These are phyloP conservation scores for Alcedo atthis DNA, from an alignment of 2,797 vertebrate species.

Conservation along the genomic window DNA sequence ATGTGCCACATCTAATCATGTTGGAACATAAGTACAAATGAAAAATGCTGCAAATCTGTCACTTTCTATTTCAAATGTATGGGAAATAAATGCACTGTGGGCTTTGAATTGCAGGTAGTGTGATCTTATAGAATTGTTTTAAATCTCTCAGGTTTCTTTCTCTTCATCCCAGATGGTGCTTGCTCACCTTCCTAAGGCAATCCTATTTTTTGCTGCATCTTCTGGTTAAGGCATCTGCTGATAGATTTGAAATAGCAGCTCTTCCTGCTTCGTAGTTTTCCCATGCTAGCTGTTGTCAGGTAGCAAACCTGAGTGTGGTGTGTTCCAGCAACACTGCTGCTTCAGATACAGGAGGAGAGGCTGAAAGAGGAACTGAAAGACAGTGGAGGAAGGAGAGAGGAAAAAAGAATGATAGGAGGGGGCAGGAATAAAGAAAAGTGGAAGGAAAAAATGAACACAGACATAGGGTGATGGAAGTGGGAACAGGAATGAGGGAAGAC, in stretches of 20 bases:
- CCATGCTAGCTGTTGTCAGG: neutral
- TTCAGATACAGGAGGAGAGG: neutral
- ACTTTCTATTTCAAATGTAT: neutral
- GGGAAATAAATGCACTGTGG: neutral
- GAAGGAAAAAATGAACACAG: neutral
- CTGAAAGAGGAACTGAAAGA: neutral
- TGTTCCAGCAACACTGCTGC: neutral
- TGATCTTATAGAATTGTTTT: neutral
- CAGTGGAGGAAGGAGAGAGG: fast-evolving
- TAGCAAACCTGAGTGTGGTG: neutral
- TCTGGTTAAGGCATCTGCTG: constrained; percentile 13
- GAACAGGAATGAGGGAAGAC: neutral
- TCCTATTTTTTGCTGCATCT: constrained; percentile 27
- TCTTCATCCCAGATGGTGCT: neutral
- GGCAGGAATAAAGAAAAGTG: neutral
- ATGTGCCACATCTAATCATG: neutral
- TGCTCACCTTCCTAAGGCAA: constrained; percentile 34
- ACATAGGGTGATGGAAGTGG: neutral
- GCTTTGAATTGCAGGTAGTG: constrained; percentile 14
- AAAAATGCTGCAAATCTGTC: constrained; percentile 1
- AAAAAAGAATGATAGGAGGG: neutral
- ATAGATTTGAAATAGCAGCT: constrained; percentile 9
- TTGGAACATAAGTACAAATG: neutral
- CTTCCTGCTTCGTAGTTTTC: neutral
- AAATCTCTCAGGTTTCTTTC: neutral